Percentiles rank a stretch among this genome's conserved stretches.
Evolutionary conservation across 2,113 vertebrate genomes (phyloP).

Genomic region (Paedocypris sp.): DNA sequence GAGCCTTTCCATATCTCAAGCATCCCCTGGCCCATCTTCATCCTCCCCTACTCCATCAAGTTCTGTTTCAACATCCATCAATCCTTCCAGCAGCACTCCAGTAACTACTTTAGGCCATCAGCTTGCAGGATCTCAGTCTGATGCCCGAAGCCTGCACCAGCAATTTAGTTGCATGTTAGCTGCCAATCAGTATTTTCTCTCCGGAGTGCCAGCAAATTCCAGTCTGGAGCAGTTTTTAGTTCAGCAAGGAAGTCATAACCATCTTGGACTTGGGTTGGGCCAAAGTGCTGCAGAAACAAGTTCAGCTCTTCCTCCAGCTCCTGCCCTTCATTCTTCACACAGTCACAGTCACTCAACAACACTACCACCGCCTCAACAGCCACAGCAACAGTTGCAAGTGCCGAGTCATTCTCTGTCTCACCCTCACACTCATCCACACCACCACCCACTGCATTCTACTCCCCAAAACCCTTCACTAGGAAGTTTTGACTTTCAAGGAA

Average conservation of each 20-base stretch:
- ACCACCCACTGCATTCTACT: constrained; percentile 63
- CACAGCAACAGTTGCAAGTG: constrained; percentile 61
- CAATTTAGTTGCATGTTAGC: constrained; percentile 74
- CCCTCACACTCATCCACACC: constrained; percentile 61
- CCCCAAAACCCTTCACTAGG: constrained; percentile 59
- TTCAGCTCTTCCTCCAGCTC: constrained; percentile 60
- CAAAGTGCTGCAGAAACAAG: constrained; percentile 55
- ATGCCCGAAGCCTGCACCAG: constrained; percentile 70
- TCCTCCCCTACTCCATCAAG: constrained; percentile 66
- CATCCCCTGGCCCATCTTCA: constrained; percentile 63
- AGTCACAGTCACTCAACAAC: constrained; percentile 55
- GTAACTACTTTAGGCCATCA: constrained; percentile 67
- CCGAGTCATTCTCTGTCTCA: constrained; percentile 62
- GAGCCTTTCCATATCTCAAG: constrained; percentile 62
- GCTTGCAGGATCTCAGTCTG: constrained; percentile 64
- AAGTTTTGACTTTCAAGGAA: constrained; percentile 70
- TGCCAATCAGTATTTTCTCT: constrained; percentile 72
- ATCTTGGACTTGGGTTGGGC: constrained; percentile 63
- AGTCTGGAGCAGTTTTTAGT: constrained; percentile 71
- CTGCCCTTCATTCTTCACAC: constrained; percentile 66
- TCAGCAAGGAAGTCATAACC: constrained; percentile 68
- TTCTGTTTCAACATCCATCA: constrained; percentile 62
- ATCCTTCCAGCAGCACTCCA: constrained; percentile 63
- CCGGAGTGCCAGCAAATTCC: constrained; percentile 66
- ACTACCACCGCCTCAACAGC: constrained; percentile 57